These are phyloP conservation scores for Papilio helenus DNA, from an alignment of 1,140 invertebrate genomes.

Conservation along the genomic window DNA sequence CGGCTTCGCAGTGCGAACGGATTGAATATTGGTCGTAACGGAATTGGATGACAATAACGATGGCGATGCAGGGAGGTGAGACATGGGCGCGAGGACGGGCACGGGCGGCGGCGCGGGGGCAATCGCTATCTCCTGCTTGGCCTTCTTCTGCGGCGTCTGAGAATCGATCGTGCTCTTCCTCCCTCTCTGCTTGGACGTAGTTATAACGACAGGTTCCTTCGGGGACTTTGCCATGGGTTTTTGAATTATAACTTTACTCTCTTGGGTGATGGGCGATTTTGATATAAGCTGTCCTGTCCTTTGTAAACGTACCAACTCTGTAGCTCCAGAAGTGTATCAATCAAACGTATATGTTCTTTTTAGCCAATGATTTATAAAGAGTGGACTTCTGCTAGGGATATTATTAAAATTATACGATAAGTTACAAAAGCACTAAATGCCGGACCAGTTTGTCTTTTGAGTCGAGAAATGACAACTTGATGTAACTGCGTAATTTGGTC, in stretches of 20 bases:
- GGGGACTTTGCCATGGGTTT: slow-evolving; percentile 67
- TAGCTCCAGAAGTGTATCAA: too few species aligned
- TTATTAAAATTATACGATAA: too few species aligned
- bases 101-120: slow-evolving; percentile 51
- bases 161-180: slow-evolving; percentile 58
- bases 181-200: slow-evolving; percentile 61
- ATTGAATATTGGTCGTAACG: slow-evolving; percentile 44
- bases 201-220: slow-evolving; percentile 52
- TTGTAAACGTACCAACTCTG: too few species aligned
- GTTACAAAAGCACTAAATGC: too few species aligned
- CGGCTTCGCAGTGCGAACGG: slow-evolving; percentile 50
- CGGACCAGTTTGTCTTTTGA: too few species aligned
- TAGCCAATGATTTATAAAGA: too few species aligned
- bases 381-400: too few species aligned
- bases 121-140: slow-evolving; percentile 68
- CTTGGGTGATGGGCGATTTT: slow-evolving; percentile 56
- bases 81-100: slow-evolving; percentile 45
- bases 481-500: too few species aligned
- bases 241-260: slow-evolving; percentile 73
- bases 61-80: slow-evolving; percentile 53
- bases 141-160: slow-evolving; percentile 62
- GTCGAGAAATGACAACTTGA: too few species aligned
- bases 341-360: too few species aligned
- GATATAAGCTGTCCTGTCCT: slow-evolving; percentile 78
- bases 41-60: slow-evolving; percentile 51